Evolutionary conservation across 2,888 invertebrate species (phyloP).

Genomic region (Pseudolycoriella hygida): DNA sequence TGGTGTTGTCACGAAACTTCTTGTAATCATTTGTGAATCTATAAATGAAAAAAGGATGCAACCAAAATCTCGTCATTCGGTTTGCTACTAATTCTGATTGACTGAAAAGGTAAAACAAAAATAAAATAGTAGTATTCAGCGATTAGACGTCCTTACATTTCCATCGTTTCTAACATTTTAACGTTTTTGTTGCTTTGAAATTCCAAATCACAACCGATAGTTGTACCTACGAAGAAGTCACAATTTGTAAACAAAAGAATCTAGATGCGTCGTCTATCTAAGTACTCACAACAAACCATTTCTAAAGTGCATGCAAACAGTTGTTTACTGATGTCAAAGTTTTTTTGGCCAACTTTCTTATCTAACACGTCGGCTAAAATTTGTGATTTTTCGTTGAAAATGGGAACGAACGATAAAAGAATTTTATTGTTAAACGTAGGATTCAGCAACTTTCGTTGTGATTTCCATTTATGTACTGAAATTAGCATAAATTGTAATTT

Average conservation of each 20-base stretch:
- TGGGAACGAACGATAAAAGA: constrained; percentile 11
- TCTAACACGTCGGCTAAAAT: constrained; percentile 10
- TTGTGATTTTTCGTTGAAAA: constrained; percentile 10
- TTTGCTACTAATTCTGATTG: background rate
- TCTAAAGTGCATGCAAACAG: constrained; percentile 9
- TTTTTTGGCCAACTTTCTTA: constrained; percentile 6
- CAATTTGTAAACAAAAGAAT: background rate
- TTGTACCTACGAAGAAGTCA: background rate
- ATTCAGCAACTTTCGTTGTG: constrained; percentile 11
- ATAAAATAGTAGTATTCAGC: no score
- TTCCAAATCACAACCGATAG: background rate
- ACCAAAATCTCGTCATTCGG: background rate
- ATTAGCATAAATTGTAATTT: no score
- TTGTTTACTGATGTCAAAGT: constrained; percentile 8
- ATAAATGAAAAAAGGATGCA: background rate
- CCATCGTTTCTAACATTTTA: background rate
- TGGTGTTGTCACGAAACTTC: background rate
- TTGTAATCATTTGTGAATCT: background rate
- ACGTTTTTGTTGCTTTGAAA: background rate
- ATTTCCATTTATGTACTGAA: constrained; percentile 9
- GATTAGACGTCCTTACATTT: background rate
- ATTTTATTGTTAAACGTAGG: constrained; percentile 12
- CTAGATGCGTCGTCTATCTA: background rate
- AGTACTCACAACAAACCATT: constrained; percentile 10
- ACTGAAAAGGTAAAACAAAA: background rate